A percentile compares a stretch with the other conserved stretches of the same genome.
phyloP scores from a whole-genome alignment of 2,888 invertebrate species.

The Latrodectus hesperus region DNA sequence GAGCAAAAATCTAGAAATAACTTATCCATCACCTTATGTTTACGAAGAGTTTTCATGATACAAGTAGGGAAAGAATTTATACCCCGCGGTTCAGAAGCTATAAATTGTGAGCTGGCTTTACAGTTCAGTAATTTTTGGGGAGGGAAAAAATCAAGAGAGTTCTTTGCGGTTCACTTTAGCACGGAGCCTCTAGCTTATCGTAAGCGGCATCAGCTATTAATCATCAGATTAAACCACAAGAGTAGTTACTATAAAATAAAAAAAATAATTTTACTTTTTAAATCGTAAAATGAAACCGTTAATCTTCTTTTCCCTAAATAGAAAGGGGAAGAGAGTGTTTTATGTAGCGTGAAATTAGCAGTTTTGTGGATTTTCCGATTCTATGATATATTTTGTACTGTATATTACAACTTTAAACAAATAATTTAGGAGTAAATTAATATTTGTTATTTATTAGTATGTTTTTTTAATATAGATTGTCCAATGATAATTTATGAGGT shows the following conservation, averaged over 20 bases:
- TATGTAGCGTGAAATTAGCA: slow-evolving; percentile 5
- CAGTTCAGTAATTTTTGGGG: slow-evolving; percentile 22
- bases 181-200: slow-evolving; percentile 51
- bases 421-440: too few relatives aligned
- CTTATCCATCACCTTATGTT: slow-evolving; percentile 1
- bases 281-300: slow-evolving; percentile 53
- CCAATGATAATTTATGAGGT: too few relatives aligned
- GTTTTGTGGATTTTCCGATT: slow-evolving; percentile 14
- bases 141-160: not conserved
- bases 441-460: too few relatives aligned
- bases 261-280: slow-evolving; percentile 41
- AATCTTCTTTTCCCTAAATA: slow-evolving; percentile 55
- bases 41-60: slow-evolving; percentile 1
- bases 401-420: too few relatives aligned
- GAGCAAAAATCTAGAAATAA: not conserved
- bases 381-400: slow-evolving; percentile 2
- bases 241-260: slow-evolving; percentile 29
- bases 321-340: slow-evolving; percentile 1
- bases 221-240: slow-evolving; percentile 55
- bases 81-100: slow-evolving; percentile 2
- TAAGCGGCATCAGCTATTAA: slow-evolving; percentile 43
- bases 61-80: not conserved
- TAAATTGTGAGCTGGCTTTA: slow-evolving; percentile 22
- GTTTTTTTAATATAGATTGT: too few relatives aligned
- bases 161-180: slow-evolving; percentile 31